Evolutionary conservation across 2,113 vertebrate genomes (phyloP).

Genomic region (Verasper variegatus): DNA sequence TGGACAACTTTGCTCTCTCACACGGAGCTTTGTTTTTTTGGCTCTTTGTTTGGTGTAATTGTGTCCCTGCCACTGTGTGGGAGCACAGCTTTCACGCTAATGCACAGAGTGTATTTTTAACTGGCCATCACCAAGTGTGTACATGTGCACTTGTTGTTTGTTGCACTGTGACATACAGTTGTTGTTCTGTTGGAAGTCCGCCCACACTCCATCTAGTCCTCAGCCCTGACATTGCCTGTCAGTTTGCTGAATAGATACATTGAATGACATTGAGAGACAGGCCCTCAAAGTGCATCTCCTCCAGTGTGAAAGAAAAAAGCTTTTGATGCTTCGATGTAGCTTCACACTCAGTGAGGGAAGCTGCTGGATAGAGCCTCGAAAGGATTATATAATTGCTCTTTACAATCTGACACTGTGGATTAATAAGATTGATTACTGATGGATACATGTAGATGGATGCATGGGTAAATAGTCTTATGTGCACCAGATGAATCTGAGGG

Average conservation of each 20-base stretch:
- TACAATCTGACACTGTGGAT: constrained; percentile 8
- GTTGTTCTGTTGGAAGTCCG: constrained; percentile 54
- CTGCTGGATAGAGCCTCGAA: constrained; percentile 20
- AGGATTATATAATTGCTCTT: constrained; percentile 28
- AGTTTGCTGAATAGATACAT: constrained; percentile 41
- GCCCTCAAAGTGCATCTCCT: constrained; percentile 41
- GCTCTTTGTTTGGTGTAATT: constrained; percentile 56
- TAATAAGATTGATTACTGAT: constrained; percentile 7
- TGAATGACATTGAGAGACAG: constrained; percentile 55
- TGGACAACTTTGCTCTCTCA: constrained; percentile 39
- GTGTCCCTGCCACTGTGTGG: constrained; percentile 45
- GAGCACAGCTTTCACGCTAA: constrained; percentile 39
- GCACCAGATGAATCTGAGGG: neutral
- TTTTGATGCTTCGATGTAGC: constrained; percentile 39
- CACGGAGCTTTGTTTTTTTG: constrained; percentile 57
- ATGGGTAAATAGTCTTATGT: neutral
- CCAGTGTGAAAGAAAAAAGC: constrained; percentile 33
- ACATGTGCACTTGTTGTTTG: constrained; percentile 23
- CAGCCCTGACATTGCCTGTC: constrained; percentile 39
- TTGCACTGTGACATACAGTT: constrained; percentile 39
- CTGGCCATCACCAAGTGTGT: constrained; percentile 37
- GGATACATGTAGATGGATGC: neutral
- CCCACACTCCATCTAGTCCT: constrained; percentile 53
- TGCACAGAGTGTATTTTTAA: constrained; percentile 51
- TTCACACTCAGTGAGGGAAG: constrained; percentile 36